Evolutionary conservation across 2,797 vertebrate species (phyloP).

Genomic region (Intellagama lesueurii): DNA sequence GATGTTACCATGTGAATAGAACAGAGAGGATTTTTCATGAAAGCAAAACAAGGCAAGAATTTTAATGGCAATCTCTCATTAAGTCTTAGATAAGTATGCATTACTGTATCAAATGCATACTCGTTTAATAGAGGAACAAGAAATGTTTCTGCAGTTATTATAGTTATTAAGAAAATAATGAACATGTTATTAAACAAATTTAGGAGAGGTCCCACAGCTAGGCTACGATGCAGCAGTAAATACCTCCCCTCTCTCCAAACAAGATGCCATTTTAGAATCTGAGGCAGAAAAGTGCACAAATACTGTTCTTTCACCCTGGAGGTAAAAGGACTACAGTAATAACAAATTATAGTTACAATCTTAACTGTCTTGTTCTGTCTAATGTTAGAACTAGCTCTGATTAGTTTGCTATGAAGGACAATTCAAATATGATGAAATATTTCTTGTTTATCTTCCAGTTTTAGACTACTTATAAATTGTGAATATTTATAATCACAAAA

Average conservation of each 20-base stretch:
- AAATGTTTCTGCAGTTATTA: background rate
- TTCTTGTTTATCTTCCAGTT: conserved; percentile 21
- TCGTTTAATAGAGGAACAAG: background rate
- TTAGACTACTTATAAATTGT: conserved; percentile 12
- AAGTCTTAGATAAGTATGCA: background rate
- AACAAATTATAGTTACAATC: too few species aligned
- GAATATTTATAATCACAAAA: background rate
- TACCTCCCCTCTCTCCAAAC: background rate
- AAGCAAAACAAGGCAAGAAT: conserved; percentile 12
- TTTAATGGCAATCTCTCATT: background rate
- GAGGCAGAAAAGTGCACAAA: background rate
- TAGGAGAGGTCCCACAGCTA: background rate
- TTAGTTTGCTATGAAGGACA: conserved; percentile 41
- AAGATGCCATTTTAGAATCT: background rate
- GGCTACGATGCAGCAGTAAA: background rate
- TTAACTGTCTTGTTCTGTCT: background rate
- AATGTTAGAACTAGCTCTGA: background rate
- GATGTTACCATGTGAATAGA: background rate
- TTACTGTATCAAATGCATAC: background rate
- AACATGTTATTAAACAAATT: background rate
- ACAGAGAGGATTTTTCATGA: conserved; percentile 44
- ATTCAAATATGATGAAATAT: background rate
- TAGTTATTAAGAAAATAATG: background rate
- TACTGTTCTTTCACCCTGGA: background rate
- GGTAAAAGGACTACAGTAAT: background rate